Conservation (phyloP, 2,113 vertebrate genomes). For the Jacana jacana region DNA sequence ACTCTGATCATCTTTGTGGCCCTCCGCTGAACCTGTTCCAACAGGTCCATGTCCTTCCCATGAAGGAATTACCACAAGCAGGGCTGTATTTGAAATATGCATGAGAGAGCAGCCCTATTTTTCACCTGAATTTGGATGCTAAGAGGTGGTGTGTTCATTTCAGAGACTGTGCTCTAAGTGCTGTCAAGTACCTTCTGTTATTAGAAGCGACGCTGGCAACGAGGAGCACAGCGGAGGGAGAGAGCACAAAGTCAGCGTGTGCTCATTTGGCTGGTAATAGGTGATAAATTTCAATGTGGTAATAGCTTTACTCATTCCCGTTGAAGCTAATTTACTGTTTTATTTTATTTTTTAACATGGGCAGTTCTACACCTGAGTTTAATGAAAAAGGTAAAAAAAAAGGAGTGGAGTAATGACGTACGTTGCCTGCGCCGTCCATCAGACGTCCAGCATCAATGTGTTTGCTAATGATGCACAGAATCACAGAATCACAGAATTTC, state of each 20-base stretch:
- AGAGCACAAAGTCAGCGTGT: neutral
- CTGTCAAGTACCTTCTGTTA: neutral
- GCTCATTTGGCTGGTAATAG: neutral
- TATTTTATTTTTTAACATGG: neutral
- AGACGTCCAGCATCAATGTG: neutral
- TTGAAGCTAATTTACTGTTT: neutral
- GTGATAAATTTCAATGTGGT: neutral
- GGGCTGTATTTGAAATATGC: neutral
- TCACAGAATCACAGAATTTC: no score
- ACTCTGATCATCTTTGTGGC: no score
- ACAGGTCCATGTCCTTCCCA: no score
- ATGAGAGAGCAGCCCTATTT: neutral
- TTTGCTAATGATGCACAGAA: neutral
- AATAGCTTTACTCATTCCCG: neutral
- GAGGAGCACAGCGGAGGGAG: neutral
- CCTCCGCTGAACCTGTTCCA: no score
- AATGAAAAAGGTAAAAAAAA: conserved; percentile 11
- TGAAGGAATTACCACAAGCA: neutral
- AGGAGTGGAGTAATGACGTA: neutral
- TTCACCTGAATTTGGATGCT: neutral
- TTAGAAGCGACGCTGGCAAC: neutral
- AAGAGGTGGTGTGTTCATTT: neutral
- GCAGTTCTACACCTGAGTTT: neutral
- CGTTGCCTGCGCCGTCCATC: neutral
- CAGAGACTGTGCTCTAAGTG: neutral